Conservation (phyloP, 2,888 invertebrate species). For the Meiosimyza decipiens region DNA sequence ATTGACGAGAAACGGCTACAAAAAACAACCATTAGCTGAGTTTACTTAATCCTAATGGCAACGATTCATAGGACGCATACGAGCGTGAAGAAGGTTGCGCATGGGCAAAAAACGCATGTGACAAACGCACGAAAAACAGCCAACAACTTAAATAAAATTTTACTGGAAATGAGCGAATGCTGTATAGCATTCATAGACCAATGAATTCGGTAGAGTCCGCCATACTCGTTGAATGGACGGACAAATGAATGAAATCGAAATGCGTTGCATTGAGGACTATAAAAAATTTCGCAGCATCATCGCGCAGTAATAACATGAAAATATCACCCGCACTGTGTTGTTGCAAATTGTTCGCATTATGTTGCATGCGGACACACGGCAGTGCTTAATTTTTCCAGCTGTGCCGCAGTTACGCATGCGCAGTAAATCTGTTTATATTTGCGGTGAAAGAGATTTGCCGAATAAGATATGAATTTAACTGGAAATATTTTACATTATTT, state of each 20-base stretch:
- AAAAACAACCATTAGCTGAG: neutral
- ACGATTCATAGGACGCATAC: conserved; percentile 15
- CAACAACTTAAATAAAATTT: conserved; percentile 3
- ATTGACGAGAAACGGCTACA: neutral
- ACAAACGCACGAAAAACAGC: conserved; percentile 13
- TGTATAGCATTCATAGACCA: neutral
- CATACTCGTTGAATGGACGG: neutral
- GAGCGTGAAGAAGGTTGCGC: conserved; percentile 5
- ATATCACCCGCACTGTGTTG: conserved; percentile 5
- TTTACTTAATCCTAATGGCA: conserved; percentile 26
- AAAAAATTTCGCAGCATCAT: neutral
- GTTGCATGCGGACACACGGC: neutral
- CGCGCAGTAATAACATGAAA: neutral
- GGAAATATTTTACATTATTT: no score
- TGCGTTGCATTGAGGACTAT: no score
- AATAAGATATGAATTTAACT: no score
- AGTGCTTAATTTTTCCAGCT: neutral
- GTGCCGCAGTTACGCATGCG: neutral
- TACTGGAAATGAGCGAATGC: neutral
- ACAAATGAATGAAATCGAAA: no score
- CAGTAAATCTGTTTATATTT: neutral
- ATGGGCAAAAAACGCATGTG: neutral
- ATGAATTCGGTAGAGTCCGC: neutral
- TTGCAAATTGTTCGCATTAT: neutral
- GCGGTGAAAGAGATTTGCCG: no score